phyloP scores from a whole-genome alignment of 2,797 vertebrate species.

The Sebastolobus altivelis region DNA sequence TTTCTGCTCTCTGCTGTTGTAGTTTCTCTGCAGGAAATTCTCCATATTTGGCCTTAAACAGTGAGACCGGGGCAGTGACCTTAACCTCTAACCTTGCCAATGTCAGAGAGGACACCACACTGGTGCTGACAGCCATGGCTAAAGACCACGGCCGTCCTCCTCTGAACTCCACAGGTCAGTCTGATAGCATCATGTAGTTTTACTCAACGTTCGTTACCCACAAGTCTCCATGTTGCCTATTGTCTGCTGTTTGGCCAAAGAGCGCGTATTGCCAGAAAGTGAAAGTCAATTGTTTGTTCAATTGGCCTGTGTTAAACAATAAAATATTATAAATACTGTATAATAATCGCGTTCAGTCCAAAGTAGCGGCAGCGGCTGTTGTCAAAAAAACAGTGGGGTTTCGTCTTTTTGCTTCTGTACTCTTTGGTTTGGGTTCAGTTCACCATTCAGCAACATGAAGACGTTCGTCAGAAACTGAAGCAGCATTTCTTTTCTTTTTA shows the following conservation, averaged over 20 bases:
- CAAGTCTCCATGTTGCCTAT: not conserved
- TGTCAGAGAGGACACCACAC: conserved; percentile 69
- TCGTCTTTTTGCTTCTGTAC: too few species aligned
- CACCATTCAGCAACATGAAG: too few species aligned
- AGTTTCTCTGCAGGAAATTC: conserved; percentile 77
- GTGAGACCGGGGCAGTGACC: conserved; percentile 79
- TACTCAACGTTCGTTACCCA: not conserved
- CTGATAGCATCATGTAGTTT: not conserved
- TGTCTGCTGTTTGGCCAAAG: too few species aligned
- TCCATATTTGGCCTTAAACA: conserved; percentile 75
- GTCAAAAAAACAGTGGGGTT: too few species aligned
- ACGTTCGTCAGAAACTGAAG: not conserved
- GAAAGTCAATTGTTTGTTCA: too few species aligned
- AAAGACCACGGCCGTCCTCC: conserved; percentile 82
- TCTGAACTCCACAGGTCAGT: conserved; percentile 80
- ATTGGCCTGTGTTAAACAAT: too few species aligned
- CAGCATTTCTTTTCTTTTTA: not conserved
- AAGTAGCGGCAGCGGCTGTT: too few species aligned
- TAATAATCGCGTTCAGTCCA: too few species aligned
- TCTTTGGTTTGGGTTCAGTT: too few species aligned
- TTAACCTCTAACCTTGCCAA: conserved; percentile 74
- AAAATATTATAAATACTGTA: too few species aligned
- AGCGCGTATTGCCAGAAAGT: too few species aligned
- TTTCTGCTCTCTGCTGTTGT: conserved; percentile 1
- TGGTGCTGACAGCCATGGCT: conserved; percentile 78